Base-by-base conservation (phyloP, 2,113 vertebrate species). In the Corythaeola cristata region DNA sequence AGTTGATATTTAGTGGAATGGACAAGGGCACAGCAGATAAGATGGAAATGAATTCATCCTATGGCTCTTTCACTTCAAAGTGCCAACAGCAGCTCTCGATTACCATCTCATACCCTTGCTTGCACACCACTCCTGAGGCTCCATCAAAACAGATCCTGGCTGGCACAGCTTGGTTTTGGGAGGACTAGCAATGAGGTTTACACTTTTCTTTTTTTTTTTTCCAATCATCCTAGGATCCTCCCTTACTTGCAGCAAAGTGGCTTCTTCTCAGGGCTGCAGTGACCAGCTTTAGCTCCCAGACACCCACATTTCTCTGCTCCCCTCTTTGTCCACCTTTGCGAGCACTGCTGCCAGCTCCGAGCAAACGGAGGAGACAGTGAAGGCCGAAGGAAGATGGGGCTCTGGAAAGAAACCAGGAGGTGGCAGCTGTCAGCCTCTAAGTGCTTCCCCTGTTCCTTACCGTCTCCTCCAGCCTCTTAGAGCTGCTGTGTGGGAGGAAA, bases 401-500 rank as follows among this genome's bases (percentile, higher is more conserved):
- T 80, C 60, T 82, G 94, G 79, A 84, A 81, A 52, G 87, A 84
- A 96, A 86, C 87, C 80, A 94, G 90, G 79, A 89, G 64, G 87
- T 92, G 69, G 89, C 96, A 94, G 81, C 94, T 89, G 80, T 63
- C 93, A 91, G 87, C 87, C 77, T 95, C 62, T 59, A 19, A 95
- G 71, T 64, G 82, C 88, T 93, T 96, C 66, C 93, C 84, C 64
- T 90, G 86, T 77, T 96, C 77, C 89, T 91, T 67, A 39, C 91
- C 3, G 35, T 91, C 94, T 96, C 91, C 96, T 96, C 73, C 93
- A 96, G 96, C 93, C 91, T 95, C 91, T 91, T 50, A 75, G 84
- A 89, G 91, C 81, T 87, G 87, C 87, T 96, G 96, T 93, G 96
- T 97, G 91, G 96, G 96, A 79, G 96, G 94, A 97, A 94, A 94